These are phyloP conservation scores for Crocidura indochinensis DNA, from an alignment of 2,797 vertebrate genomes.

Conservation along the genomic window DNA sequence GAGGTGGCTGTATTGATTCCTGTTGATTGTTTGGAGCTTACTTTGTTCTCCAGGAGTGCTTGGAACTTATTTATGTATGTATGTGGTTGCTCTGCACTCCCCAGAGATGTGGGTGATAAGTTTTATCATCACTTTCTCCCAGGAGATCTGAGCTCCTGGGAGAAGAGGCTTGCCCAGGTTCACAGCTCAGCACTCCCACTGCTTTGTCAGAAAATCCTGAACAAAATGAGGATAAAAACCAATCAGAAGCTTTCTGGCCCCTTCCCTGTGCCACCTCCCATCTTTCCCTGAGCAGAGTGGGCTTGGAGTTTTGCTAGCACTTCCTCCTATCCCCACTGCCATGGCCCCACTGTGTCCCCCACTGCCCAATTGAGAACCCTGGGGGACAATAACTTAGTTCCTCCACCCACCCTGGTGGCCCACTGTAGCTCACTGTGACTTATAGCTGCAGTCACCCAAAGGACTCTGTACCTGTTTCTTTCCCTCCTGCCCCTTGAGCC, in stretches of 20 bases:
- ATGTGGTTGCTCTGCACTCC: conserved; percentile 66
- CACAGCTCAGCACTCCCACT: background rate
- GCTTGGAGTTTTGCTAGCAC: too few relatives aligned
- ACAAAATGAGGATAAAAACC: background rate
- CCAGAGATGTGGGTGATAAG: conserved; percentile 76
- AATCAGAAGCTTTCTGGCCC: background rate
- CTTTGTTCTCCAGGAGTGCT: conserved; percentile 73
- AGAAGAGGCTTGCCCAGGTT: background rate
- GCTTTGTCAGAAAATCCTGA: background rate
- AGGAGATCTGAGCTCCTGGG: conserved; percentile 7
- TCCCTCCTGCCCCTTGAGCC: background rate
- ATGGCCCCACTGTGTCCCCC: too few relatives aligned
- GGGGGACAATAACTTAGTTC: too few relatives aligned
- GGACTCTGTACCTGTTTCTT: background rate
- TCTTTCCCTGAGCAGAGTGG: too few relatives aligned
- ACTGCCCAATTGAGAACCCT: too few relatives aligned
- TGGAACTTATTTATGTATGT: conserved; percentile 67
- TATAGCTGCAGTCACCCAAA: background rate
- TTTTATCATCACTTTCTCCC: conserved; percentile 76
- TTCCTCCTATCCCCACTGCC: too few relatives aligned
- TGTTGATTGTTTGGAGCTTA: conserved; percentile 67
- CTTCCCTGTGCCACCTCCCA: background rate
- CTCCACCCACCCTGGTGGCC: background rate
- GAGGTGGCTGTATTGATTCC: conserved; percentile 63
- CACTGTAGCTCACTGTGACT: background rate